Evolutionary conservation across 2,888 invertebrate genomes (phyloP), one percentile per base, ranked within the genome.

Genomic region (Eupithecia vulgata): DNA sequence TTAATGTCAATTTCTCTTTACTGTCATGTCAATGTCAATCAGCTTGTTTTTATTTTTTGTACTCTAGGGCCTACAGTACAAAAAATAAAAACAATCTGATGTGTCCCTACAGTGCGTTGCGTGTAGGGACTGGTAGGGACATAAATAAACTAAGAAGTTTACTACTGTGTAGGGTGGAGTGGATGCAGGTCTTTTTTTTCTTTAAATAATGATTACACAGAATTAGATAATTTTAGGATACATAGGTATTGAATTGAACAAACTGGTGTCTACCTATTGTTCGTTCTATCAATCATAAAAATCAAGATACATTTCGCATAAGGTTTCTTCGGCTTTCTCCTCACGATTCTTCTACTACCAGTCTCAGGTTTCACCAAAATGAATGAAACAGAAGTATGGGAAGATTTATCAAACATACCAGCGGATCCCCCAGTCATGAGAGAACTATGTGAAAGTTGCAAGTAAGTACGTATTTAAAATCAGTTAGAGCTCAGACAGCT

Each of bases 361-460:
- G 21, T 48, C 48, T 12, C 21, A 52, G n/a, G n/a, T 8, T 52
- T 52, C 10, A 37, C 0, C 25, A 62, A 40, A 72, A 76, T 74
- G 72, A 40, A 93, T 62, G 92, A 91, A 83, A 72, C 82, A 59
- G 94, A 95, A 66, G 96, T 94, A 25, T 96, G 97, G 96, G 95
- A 95, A 81, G 97, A 97, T 87, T 92, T 98, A 71, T 95, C 96
- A 6, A 96, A 96, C 81, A 96, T 98, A 80, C 95, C 96, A 59
- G 96, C 97, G 5, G 98, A 98, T 89, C 97, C 97, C 37, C 97
- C 97, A 21, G 86, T 95, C 78, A 96, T 96, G 95, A 95, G 98
- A 73, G 94, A 96, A 81, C 94, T 96, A 79, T 98, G 98, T 90
- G 84, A 90, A 68, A 95, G 95, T 77, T 98, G 98, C 96, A 95